Conservation (phyloP, 2,888 invertebrate genomes). For the Trachelus stipa region DNA sequence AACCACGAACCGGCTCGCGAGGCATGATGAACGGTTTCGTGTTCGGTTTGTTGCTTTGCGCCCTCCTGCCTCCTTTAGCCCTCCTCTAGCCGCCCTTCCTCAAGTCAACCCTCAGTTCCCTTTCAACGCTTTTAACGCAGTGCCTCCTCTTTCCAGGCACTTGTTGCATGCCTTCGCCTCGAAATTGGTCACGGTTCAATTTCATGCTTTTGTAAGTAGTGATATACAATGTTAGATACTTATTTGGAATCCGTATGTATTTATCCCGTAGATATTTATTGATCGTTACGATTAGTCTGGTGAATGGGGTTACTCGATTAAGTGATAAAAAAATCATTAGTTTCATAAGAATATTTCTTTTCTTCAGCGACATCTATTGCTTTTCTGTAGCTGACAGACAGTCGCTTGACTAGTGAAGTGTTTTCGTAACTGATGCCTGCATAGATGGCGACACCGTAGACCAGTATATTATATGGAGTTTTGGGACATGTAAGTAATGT, state of each 20-base stretch:
- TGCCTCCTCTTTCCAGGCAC: constrained; percentile 47
- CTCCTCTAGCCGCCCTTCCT: constrained; percentile 19
- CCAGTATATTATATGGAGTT: not conserved
- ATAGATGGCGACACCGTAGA: not conserved
- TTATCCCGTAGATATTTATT: not conserved
- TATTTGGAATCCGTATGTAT: not conserved
- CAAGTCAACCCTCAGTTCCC: constrained; percentile 20
- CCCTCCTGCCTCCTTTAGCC: constrained; percentile 20
- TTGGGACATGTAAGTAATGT: not conserved
- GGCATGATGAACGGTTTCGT: constrained; percentile 36
- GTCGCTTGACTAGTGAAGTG: not conserved
- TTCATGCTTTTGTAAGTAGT: constrained; percentile 12
- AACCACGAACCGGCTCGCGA: constrained; percentile 22
- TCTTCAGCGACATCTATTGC: not conserved
- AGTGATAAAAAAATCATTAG: not conserved
- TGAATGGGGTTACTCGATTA: not conserved
- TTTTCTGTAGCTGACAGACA: not conserved
- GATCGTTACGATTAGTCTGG: not conserved
- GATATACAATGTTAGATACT: not conserved
- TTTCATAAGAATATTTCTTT: not conserved
- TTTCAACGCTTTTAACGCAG: constrained; percentile 35
- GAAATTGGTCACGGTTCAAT: constrained; percentile 25
- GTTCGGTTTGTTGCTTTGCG: constrained; percentile 32
- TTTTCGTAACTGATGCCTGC: not conserved
- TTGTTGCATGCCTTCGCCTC: constrained; percentile 49